These are phyloP conservation scores for Odontocolon sp. DNA, from an alignment of 2,888 invertebrate species.

Conservation along the genomic window DNA sequence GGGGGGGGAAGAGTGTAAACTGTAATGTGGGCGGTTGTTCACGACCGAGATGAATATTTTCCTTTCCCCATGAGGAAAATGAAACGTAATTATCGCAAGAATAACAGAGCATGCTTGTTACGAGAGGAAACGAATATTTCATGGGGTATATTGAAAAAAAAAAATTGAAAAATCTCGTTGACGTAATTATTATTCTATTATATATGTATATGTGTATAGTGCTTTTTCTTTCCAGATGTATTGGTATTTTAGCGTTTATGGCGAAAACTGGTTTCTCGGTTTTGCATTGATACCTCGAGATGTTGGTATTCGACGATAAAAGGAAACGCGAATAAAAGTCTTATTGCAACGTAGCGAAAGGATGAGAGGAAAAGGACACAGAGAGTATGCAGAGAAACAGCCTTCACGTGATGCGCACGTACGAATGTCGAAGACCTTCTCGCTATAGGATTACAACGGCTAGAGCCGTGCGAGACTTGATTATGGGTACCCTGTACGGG, in stretches of 20 bases:
- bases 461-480: conserved; percentile 42
- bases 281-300: conserved; percentile 16
- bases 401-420: conserved; percentile 61
- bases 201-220: no score
- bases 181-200: no score
- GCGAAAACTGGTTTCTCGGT: background rate
- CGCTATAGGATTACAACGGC: conserved; percentile 52
- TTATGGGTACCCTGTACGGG: conserved; percentile 34
- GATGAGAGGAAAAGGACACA: background rate
- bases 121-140: no score
- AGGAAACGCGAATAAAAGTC: conserved; percentile 1
- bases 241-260: background rate
- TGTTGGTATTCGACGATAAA: conserved; percentile 11
- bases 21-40: no score
- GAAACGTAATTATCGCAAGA: no score
- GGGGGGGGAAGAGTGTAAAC: no score
- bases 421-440: conserved; percentile 49
- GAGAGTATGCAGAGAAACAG: conserved; percentile 45
- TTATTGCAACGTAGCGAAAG: conserved; percentile 22
- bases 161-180: no score
- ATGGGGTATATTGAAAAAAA: no score
- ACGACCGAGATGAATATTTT: no score
- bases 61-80: no score
- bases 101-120: no score
- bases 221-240: background rate